Evolutionary conservation across 2,113 vertebrate genomes (phyloP), one percentile per base, ranked within the genome.

Genomic region (Xerus inauris): DNA sequence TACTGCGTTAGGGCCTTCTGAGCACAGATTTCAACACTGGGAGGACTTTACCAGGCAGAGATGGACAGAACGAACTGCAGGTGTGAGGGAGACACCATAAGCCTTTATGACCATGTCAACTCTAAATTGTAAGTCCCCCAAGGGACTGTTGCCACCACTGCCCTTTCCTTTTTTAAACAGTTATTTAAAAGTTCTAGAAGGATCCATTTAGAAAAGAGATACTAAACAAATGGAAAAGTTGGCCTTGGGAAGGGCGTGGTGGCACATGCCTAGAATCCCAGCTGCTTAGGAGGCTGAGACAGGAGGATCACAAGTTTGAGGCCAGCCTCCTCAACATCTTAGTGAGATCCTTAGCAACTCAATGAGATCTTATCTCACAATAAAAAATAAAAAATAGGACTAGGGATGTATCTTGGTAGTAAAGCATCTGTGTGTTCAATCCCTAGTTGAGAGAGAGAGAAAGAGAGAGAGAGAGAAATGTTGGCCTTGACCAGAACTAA

Each of bases 131-230:
- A 40, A 65, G 81, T 90, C 42, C 49, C 38, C 32, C 3, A 2
- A 57, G 47, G 57, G 76, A n/a, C n/a, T n/a, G n/a, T n/a, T n/a
- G n/a, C n/a, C n/a, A n/a, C n/a, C n/a, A n/a, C n/a, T n/a, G n/a
- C n/a, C n/a, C n/a, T n/a, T 22, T 57, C 20, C 20, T 57, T 24
- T 57, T 57, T 51, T 51, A 24, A 47, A 47, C 35, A 59, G 20
- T 87, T 93, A 47, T 73, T 87, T 47, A 73, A 16, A 40, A 28
- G 65, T 30, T 91, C 69, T 93, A 57, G 85, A 95, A 79, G 57
- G 69, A 42, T 57, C 64, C 38, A 30, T 71, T 81, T 76, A 64
- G 42, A 54, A 90, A 80, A 75, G 59, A 59, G 22, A 81, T 24
- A 73, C 40, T 17, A 88, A 80, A 40, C 30, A 88, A 69, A 95